These are phyloP conservation scores for Limosa lapponica DNA, from an alignment of 2,797 vertebrate species.

Conservation along the genomic window DNA sequence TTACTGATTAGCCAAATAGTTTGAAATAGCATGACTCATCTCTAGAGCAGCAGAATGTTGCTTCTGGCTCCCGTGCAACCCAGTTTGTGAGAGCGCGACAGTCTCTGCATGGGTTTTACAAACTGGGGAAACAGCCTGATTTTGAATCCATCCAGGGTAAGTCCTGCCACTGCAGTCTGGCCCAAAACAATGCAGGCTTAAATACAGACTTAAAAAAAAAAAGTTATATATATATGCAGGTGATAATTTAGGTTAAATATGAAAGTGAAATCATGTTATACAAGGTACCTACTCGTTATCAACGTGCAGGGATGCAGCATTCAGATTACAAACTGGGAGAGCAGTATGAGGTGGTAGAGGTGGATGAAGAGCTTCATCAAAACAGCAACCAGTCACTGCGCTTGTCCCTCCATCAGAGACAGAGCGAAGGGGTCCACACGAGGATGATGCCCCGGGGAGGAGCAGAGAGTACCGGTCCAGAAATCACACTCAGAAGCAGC, in stretches of 20 bases:
- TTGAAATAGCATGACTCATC: conserved; percentile 54
- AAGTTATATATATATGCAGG: not conserved
- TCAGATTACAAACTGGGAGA: conserved; percentile 81
- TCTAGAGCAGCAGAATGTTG: not conserved
- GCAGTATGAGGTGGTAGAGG: conserved; percentile 72
- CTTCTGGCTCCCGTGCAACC: not conserved
- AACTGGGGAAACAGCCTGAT: not conserved
- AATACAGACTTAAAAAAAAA: not conserved
- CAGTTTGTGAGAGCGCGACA: not conserved
- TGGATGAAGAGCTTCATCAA: conserved; percentile 69
- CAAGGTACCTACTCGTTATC: conserved; percentile 76
- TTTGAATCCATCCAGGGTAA: not conserved
- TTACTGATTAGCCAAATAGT: conserved; percentile 42
- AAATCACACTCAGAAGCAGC: not conserved
- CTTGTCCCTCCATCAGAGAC: conserved; percentile 77
- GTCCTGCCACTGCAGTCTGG: not conserved
- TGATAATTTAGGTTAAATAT: not conserved
- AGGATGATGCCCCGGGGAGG: conserved; percentile 43
- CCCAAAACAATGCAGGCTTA: not conserved
- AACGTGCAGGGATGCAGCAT: conserved; percentile 77
- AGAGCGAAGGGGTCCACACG: conserved; percentile 67
- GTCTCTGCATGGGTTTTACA: not conserved
- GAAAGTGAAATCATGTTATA: not conserved
- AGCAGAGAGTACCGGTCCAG: not conserved
- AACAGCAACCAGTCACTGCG: conserved; percentile 71